A percentile compares a stretch with the other conserved stretches of the same genome.
Conservation (phyloP, 2,888 invertebrate species). For the Hydropsyche betteni region DNA sequence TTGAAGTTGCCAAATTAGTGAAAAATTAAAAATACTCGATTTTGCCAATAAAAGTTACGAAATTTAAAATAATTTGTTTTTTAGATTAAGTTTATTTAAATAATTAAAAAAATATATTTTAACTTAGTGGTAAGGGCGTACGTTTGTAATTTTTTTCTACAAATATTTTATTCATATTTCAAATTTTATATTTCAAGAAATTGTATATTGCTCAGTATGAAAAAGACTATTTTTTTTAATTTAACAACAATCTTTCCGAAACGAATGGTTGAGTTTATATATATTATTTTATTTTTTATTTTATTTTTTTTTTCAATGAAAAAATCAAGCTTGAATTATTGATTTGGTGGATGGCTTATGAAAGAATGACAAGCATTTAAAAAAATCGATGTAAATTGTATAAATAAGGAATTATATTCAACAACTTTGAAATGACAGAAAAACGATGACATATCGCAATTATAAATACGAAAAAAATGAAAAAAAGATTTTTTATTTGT, state of each 20-base stretch:
- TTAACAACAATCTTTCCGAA: background rate
- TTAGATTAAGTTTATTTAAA: constrained; percentile 11
- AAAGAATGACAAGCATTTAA: constrained; percentile 10
- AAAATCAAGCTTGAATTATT: constrained; percentile 37
- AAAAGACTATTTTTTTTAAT: constrained; percentile 4
- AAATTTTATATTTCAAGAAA: background rate
- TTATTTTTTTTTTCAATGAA: background rate
- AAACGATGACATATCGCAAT: constrained; percentile 52
- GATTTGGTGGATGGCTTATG: constrained; percentile 29
- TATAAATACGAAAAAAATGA: constrained; percentile 49
- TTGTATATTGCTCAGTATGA: no score
- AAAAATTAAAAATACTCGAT: background rate
- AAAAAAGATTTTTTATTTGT: constrained; percentile 44
- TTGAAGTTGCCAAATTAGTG: constrained; percentile 7
- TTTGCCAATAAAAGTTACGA: no score
- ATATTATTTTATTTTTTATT: no score
- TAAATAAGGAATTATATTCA: constrained; percentile 37
- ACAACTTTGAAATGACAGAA: constrained; percentile 37
- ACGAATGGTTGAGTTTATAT: no score
- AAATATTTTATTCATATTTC: constrained; percentile 7
- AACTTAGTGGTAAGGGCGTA: background rate
- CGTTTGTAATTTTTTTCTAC: constrained; percentile 3
- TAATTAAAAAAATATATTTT: constrained; percentile 1
- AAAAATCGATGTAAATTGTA: constrained; percentile 51
- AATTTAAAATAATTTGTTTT: background rate